phyloP scores from a whole-genome alignment of 2,113 vertebrate species.

The Cinclus cinclus region DNA sequence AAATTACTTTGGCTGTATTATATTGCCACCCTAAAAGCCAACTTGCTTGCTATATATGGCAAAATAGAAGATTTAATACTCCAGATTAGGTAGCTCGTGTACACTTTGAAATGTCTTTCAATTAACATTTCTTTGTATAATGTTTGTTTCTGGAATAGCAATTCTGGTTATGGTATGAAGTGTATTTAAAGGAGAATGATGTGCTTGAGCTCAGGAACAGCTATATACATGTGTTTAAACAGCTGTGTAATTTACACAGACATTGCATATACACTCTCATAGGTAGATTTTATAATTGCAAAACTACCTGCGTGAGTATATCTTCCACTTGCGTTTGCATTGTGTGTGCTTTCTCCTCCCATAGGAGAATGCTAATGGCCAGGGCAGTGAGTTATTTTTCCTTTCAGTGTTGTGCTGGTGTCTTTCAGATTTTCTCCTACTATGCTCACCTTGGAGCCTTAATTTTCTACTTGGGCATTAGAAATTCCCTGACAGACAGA shows the following conservation, averaged over 20 bases:
- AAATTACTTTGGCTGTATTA: slow-evolving; percentile 37
- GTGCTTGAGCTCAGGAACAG: background rate
- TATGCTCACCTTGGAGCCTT: background rate
- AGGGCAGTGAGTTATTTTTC: background rate
- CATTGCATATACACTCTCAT: background rate
- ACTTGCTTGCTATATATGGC: background rate
- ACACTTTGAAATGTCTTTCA: background rate
- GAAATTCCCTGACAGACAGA: background rate
- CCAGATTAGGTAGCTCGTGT: background rate
- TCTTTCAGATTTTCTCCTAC: background rate
- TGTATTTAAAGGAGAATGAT: background rate
- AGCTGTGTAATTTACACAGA: background rate
- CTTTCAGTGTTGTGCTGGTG: background rate
- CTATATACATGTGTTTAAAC: background rate
- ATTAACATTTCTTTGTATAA: background rate
- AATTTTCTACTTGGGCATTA: background rate
- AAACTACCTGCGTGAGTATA: background rate
- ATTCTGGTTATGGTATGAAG: background rate
- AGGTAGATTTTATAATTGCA: background rate
- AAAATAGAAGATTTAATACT: slow-evolving; percentile 11
- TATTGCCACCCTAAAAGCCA: slow-evolving; percentile 1
- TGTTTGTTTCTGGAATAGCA: background rate
- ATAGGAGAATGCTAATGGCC: background rate
- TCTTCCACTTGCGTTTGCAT: background rate
- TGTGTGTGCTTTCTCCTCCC: background rate